Percentiles rank a stretch among this genome's conserved stretches.
Evolutionary conservation across 2,113 vertebrate species (phyloP).

Genomic region (Paramisgurnus dabryanus): DNA sequence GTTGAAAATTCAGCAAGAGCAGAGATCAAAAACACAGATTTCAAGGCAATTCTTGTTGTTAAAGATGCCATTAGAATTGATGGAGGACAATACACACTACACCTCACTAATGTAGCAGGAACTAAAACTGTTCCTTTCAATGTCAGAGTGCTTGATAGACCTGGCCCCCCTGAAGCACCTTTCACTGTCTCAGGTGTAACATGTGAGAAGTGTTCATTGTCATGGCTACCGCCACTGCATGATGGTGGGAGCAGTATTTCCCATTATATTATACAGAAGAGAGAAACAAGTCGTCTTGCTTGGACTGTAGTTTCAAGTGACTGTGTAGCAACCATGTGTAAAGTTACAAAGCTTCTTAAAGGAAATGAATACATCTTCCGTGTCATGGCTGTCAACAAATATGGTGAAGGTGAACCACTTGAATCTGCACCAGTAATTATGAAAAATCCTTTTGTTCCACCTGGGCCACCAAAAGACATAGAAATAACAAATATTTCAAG

Average conservation of each 20-base stretch:
- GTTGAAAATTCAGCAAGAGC: conserved; percentile 90
- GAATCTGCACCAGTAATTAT: conserved; percentile 92
- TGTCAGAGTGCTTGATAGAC: conserved; percentile 92
- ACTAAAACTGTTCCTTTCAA: conserved; percentile 87
- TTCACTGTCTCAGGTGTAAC: conserved; percentile 91
- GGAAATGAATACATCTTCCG: conserved; percentile 98
- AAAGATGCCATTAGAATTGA: conserved; percentile 96
- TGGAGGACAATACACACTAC: conserved; percentile 91
- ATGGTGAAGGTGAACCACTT: conserved; percentile 89
- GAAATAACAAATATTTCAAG: conserved; percentile 93
- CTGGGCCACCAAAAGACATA: conserved; percentile 84
- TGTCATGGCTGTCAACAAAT: conserved; percentile 97
- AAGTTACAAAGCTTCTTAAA: conserved; percentile 95
- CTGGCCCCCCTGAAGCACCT: conserved; percentile 91
- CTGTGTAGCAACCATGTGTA: conserved; percentile 88
- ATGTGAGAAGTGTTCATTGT: conserved; percentile 90
- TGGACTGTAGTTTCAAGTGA: conserved; percentile 94
- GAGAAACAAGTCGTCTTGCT: conserved; percentile 95
- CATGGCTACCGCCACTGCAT: conserved; percentile 90
- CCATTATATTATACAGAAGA: conserved; percentile 93
- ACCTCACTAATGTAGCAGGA: conserved; percentile 93
- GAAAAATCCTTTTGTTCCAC: conserved; percentile 93
- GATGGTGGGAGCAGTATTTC: conserved; percentile 94
- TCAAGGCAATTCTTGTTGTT: conserved; percentile 86
- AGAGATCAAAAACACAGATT: conserved; percentile 93